Conservation (phyloP, 2,113 vertebrate genomes). For the Fukomys damarensis region DNA sequence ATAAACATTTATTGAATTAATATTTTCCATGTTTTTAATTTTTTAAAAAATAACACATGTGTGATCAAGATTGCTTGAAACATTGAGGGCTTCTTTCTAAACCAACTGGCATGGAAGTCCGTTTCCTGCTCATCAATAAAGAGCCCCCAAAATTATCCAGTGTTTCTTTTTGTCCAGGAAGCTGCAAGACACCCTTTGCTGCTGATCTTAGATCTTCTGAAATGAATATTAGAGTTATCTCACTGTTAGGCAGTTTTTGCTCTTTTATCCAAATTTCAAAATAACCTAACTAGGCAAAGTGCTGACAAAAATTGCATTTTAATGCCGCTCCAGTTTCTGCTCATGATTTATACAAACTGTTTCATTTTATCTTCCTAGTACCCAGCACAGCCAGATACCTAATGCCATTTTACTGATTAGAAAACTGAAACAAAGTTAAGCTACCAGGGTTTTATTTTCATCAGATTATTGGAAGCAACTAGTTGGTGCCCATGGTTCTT, state of each 20-base stretch:
- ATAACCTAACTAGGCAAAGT: neutral
- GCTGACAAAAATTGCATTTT: neutral
- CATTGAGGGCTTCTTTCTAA: neutral
- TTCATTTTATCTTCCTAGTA: neutral
- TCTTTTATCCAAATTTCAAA: neutral
- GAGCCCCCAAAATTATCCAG: neutral
- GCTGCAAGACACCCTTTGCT: neutral
- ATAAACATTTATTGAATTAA: slow-evolving; percentile 40
- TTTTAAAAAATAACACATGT: neutral
- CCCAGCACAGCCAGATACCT: neutral
- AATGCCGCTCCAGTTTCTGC: neutral
- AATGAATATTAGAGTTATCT: neutral
- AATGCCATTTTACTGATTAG: neutral
- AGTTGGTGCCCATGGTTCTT: neutral
- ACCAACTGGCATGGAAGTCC: neutral
- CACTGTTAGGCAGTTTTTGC: neutral
- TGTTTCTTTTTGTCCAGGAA: neutral
- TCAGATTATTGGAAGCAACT: neutral
- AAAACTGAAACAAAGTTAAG: neutral
- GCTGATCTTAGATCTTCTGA: neutral
- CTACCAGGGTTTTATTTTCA: neutral
- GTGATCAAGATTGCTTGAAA: neutral
- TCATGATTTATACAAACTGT: neutral
- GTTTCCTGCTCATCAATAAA: neutral
- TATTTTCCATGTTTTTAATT: slow-evolving; percentile 52